These are phyloP conservation scores for Lordiphosa clarofinis DNA, from an alignment of 1,140 invertebrate genomes.

Conservation along the genomic window DNA sequence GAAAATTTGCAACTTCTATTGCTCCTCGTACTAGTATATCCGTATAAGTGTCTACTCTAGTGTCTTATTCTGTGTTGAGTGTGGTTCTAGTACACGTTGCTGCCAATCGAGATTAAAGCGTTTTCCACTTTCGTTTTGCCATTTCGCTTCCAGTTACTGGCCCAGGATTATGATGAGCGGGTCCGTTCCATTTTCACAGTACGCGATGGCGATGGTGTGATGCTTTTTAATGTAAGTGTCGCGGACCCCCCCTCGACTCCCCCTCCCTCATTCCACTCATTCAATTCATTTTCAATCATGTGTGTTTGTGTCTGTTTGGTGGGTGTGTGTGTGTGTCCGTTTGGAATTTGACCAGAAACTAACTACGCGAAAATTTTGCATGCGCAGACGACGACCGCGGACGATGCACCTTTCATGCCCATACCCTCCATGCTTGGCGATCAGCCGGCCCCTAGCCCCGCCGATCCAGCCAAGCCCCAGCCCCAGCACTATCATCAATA, in stretches of 20 bases:
- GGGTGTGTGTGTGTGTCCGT: slow-evolving; percentile 32
- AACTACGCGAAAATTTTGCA: slow-evolving; percentile 49
- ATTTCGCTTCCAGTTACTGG: slow-evolving; percentile 44
- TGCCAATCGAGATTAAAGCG: slow-evolving; percentile 40
- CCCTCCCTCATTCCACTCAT: background rate
- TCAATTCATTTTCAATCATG: slow-evolving; percentile 4
- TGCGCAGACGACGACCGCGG: slow-evolving; percentile 60
- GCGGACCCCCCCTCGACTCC: background rate
- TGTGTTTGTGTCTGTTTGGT: too few species aligned
- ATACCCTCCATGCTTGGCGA: slow-evolving; percentile 44
- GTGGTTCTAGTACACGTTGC: slow-evolving; percentile 9
- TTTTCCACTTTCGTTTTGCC: slow-evolving; percentile 34
- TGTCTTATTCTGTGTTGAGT: slow-evolving; percentile 18
- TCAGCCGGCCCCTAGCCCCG: slow-evolving; percentile 23
- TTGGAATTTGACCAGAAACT: slow-evolving; percentile 32
- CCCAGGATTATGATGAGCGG: slow-evolving; percentile 37
- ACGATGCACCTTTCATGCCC: slow-evolving; percentile 70
- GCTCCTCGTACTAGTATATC: too few species aligned
- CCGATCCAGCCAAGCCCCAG: slow-evolving; percentile 19
- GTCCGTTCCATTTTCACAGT: slow-evolving; percentile 46
- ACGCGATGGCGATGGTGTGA: slow-evolving; percentile 41
- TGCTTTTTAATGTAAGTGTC: slow-evolving; percentile 66
- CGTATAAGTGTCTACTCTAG: too few species aligned
- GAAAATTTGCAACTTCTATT: slow-evolving; percentile 12
- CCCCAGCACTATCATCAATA: slow-evolving; percentile 62